phyloP scores from a whole-genome alignment of 2,888 invertebrate genomes.

The Andrena bicolor region DNA sequence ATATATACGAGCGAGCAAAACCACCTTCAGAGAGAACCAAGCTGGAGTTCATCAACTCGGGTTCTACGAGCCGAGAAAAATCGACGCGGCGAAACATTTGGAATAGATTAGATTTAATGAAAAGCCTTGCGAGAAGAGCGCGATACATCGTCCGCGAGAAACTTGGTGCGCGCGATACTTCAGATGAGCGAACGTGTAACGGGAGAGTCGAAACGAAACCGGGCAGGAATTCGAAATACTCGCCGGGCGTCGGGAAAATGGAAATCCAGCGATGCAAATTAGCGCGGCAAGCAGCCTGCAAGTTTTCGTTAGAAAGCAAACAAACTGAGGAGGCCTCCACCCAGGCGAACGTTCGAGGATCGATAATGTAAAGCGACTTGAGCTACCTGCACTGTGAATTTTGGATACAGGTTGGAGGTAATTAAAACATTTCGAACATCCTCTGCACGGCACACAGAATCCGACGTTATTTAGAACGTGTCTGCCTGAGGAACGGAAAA shows the following conservation, averaged over 20 bases:
- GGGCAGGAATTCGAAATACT: conserved; percentile 1
- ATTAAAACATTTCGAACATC: conserved; percentile 9
- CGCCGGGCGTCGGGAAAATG: conserved; percentile 30
- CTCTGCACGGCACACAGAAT: not conserved
- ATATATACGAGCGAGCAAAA: not conserved
- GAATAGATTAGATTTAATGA: conserved; percentile 26
- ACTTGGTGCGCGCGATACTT: conserved; percentile 3
- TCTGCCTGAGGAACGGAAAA: no score
- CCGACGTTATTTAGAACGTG: no score
- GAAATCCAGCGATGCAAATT: conserved; percentile 40
- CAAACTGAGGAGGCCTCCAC: conserved; percentile 22
- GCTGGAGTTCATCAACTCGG: not conserved
- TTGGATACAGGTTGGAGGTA: not conserved
- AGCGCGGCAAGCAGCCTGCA: no score
- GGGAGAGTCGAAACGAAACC: not conserved
- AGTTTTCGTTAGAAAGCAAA: conserved; percentile 32
- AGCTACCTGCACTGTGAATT: not conserved
- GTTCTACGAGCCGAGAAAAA: not conserved
- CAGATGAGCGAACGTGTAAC: conserved; percentile 7
- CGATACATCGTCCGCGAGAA: conserved; percentile 13
- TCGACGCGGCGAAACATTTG: not conserved
- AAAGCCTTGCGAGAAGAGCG: not conserved
- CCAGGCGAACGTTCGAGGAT: not conserved
- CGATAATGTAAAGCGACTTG: conserved; percentile 43
- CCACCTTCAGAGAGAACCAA: not conserved